Evolutionary conservation across 2,797 vertebrate species (phyloP).

Genomic region (Pseudochirops corinnae): DNA sequence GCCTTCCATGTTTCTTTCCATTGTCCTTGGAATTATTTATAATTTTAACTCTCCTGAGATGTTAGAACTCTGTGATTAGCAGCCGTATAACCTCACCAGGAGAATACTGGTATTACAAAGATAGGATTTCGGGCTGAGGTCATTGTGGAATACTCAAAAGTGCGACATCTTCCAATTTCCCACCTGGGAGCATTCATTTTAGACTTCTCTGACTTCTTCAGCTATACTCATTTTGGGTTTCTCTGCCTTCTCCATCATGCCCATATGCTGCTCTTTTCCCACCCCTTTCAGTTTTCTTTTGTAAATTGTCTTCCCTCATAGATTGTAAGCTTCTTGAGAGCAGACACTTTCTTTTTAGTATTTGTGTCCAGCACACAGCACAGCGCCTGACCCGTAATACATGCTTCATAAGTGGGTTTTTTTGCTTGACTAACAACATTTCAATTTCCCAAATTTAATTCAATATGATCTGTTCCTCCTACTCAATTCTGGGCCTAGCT

Average conservation of each 20-base stretch:
- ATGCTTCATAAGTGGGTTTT: neutral
- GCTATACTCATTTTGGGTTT: neutral
- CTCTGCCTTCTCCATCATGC: neutral
- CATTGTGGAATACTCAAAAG: neutral
- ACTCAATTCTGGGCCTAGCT: neutral
- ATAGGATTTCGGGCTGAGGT: neutral
- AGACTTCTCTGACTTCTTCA: neutral
- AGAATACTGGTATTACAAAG: neutral
- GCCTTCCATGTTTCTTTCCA: neutral
- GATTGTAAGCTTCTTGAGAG: neutral
- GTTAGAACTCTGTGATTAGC: neutral
- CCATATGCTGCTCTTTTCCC: neutral
- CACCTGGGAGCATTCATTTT: neutral
- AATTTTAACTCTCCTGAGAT: neutral
- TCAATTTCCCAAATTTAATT: neutral
- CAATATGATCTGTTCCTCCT: neutral
- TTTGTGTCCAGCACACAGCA: neutral
- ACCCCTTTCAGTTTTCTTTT: neutral
- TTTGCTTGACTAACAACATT: neutral
- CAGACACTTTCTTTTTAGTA: neutral
- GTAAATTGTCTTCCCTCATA: neutral
- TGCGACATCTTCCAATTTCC: neutral
- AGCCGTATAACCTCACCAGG: neutral
- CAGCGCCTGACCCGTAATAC: too few relatives aligned
- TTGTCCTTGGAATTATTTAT: neutral